Percentiles rank a stretch among this genome's conserved stretches.
Evolutionary conservation across 2,888 invertebrate genomes (phyloP).

Genomic region (Microchrysa polita): DNA sequence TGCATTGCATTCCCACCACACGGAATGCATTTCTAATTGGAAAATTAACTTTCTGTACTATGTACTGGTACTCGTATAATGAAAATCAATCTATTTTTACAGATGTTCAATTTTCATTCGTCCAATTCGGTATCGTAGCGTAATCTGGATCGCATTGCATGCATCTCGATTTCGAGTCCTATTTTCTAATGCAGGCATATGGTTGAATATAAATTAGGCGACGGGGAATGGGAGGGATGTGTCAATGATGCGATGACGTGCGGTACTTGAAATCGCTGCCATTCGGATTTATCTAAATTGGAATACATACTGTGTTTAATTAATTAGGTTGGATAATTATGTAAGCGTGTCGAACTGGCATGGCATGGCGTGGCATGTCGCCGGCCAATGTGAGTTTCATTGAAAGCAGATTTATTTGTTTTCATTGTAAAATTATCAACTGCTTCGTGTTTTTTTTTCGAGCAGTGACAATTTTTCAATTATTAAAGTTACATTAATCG

Average conservation of each 20-base stretch:
- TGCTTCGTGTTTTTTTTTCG: too few species aligned
- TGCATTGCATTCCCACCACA: too few species aligned
- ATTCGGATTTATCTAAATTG: not conserved
- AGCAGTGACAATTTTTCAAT: too few species aligned
- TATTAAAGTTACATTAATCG: too few species aligned
- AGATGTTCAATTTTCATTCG: not conserved
- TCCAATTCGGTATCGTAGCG: not conserved
- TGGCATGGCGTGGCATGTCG: too few species aligned
- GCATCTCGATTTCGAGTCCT: too few species aligned
- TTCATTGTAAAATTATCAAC: too few species aligned
- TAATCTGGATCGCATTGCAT: too few species aligned
- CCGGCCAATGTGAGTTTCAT: too few species aligned
- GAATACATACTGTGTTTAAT: not conserved
- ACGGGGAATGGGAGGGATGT: not conserved
- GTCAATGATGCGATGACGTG: not conserved
- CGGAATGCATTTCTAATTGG: too few species aligned
- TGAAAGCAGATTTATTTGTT: too few species aligned
- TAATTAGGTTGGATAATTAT: slow-evolving; percentile 5
- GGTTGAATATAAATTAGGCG: not conserved
- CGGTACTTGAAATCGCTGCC: not conserved
- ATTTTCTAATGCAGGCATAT: not conserved
- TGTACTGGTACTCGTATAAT: too few species aligned
- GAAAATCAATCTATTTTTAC: not conserved
- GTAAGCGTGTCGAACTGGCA: not conserved
- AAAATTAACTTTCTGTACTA: not conserved